Evolutionary conservation across 2,113 vertebrate genomes (phyloP).

Genomic region (Sula dactylatra): DNA sequence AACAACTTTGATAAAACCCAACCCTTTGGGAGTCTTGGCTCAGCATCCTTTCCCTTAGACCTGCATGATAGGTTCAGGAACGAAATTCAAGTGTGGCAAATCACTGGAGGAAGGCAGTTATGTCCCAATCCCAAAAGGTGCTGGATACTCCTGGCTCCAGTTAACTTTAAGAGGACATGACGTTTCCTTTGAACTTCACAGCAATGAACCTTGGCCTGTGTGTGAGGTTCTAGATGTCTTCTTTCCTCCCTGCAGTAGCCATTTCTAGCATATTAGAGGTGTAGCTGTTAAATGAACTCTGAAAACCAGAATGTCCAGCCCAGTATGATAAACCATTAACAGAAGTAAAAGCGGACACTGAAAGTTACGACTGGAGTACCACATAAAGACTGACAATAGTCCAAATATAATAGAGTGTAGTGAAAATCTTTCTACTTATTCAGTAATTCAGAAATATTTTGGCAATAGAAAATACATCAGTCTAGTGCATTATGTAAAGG

Average conservation of each 20-base stretch:
- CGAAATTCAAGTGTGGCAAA: background rate
- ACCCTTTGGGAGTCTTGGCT: background rate
- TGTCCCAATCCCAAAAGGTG: background rate
- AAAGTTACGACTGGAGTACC: background rate
- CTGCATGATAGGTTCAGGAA: background rate
- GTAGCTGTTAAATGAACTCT: background rate
- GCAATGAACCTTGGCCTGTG: background rate
- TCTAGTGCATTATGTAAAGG: background rate
- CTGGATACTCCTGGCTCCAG: background rate
- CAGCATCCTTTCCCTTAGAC: background rate
- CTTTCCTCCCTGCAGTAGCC: background rate
- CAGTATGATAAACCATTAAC: background rate
- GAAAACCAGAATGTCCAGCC: background rate
- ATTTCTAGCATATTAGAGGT: background rate
- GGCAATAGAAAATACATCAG: background rate
- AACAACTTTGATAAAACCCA: fast-evolving
- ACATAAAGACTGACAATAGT: background rate
- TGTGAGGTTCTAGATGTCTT: background rate
- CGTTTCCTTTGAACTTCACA: background rate
- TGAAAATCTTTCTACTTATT: background rate
- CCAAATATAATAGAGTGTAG: background rate
- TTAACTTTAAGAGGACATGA: background rate
- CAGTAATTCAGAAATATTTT: background rate
- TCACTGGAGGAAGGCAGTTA: background rate
- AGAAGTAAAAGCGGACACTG: background rate